A percentile compares a stretch with the other conserved stretches of the same genome.
These are phyloP conservation scores for Acanthornis magna DNA, from an alignment of 2,797 vertebrate genomes.

Conservation along the genomic window DNA sequence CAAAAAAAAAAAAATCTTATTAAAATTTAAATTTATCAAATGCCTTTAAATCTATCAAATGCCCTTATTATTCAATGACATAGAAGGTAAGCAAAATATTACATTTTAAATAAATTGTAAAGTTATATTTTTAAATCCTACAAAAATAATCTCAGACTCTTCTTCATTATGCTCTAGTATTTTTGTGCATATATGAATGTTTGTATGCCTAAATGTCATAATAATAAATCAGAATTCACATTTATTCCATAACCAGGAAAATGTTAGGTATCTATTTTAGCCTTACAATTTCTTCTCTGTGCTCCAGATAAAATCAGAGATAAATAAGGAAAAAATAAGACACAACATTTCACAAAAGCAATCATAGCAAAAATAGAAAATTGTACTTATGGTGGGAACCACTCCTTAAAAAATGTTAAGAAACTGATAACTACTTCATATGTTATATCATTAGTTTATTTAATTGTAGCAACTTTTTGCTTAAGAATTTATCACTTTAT, in stretches of 20 bases:
- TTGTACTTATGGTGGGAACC: neutral
- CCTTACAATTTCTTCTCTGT: neutral
- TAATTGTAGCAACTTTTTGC: neutral
- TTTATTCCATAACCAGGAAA: neutral
- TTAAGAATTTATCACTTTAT: neutral
- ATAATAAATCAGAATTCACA: neutral
- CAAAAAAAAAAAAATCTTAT: neutral
- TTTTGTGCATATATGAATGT: neutral
- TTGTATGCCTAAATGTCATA: neutral
- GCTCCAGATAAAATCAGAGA: neutral
- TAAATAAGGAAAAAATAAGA: neutral
- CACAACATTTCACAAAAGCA: neutral
- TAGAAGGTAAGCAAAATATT: neutral
- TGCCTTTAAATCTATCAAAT: neutral
- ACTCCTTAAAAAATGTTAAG: neutral
- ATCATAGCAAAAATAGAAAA: neutral
- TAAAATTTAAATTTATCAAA: neutral
- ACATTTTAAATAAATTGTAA: neutral
- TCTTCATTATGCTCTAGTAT: neutral
- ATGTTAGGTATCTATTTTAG: neutral
- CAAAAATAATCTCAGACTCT: neutral
- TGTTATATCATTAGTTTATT: neutral
- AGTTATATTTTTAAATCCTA: neutral
- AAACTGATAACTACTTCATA: neutral
- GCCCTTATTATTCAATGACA: neutral